Evolutionary conservation across 2,113 vertebrate genomes (phyloP), one percentile per base, ranked within the genome.

Genomic region (Hemichromis elongatus): DNA sequence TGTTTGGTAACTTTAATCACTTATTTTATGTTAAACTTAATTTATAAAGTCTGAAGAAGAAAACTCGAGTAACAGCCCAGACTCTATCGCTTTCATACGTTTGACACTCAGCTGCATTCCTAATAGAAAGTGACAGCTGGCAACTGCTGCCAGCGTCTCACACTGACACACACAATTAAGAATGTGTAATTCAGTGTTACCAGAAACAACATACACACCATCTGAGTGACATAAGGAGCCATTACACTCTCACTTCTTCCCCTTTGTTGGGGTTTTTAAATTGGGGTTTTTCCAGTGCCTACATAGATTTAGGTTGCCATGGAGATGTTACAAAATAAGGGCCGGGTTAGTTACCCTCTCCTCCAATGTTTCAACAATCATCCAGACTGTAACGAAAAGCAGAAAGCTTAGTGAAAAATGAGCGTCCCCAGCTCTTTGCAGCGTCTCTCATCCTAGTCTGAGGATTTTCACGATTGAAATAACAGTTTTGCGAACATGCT

Each of bases 261-360:
- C 21, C 24, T 73, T 47, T 73, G 40, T 45, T 57, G 12, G n/a
- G n/a, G n/a, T n/a, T n/a, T n/a, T n/a, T 70, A 88, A 92, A 93
- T 85, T 90, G 87, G 90, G 91, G 90, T 68, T 91, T 96, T 95
- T 95, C 94, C 92, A 92, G 90, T 26, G 79, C 90, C 89, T 84
- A 85, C 89, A 89, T 89, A 92, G 88, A 89, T 94, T 94, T 86
- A 77, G 77, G 94, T 95, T 94, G 81, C 93, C 88, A 91, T 95
- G 92, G 94, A 84, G 85, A 93, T 82, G 55, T 57, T 66, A 81
- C 92, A 95, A 94, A 95, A 95, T 92, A 94, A 94, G 87, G 90
- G 92, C 82, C 55, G 92, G 87, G 90, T 88, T 87, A 70, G 81
- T 92, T 83, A 87, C 86, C 84, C 81, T 85, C 81, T 82, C 87